Base-by-base conservation (phyloP, 2,113 vertebrate species). In the Sapayoa aenigma region DNA sequence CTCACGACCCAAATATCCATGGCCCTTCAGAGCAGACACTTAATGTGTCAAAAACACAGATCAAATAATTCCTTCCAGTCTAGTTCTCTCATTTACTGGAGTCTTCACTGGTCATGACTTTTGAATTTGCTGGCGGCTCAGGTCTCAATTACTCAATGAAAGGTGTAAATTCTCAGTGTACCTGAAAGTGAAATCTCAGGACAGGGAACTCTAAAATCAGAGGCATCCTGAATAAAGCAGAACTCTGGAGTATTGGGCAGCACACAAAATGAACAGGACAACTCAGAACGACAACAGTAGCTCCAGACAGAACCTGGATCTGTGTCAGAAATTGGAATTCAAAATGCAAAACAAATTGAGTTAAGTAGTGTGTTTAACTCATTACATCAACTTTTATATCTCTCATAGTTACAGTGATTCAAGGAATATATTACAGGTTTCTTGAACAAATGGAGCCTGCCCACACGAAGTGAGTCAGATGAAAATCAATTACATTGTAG, bases 401-500 rank as follows among this genome's bases (percentile, higher is more conserved):
- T 94, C 78, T 93, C 81, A 81, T 75, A 95, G 62, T 96, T 95
- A 94, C 82, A 96, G 78, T 92, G 89, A 95, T 97, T 97, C 95
- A 97, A 96, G 81, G 89, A 95, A 91, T 94, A 94, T 72, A 91
- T 96, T 96, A 95, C 52, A 56, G 85, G 27, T 66, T 96, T 93
- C 95, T 96, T 85, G 95, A 96, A 97, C 96, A 97, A 97, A 97
- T 92, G 92, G 87, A 92, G 96, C 84, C 97, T 97, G 83, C 87
- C 91, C 96, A 97, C 96, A 94, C 88, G 62, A 84, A 96, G 83
- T 97, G 95, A 98, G 87, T 97, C 95, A 97, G 95, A 96, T 84
- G 94, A 97, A 96, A 97, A 97, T 96, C 94, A 97, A 97, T 97
- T 97, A 96, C 93, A 93, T 92, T 92, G 68, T 95, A 93, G 92